Percentiles rank a stretch among this genome's conserved stretches.
Conservation (phyloP, 2,113 vertebrate species). For the Scortum barcoo region DNA sequence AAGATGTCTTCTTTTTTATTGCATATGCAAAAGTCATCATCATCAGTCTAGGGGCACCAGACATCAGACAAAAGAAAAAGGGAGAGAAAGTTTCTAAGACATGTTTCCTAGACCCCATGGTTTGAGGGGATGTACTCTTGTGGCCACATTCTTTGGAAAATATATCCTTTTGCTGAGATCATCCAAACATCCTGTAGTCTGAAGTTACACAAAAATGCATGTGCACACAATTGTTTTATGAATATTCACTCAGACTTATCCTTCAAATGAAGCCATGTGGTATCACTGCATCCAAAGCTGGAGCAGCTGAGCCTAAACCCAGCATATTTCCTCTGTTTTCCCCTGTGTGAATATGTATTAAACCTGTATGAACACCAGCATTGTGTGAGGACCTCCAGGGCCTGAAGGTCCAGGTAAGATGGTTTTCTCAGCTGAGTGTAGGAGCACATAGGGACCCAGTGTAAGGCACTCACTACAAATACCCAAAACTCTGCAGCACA, state of each 20-base stretch:
- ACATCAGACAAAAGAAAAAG: constrained; percentile 9
- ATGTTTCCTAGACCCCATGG: background rate
- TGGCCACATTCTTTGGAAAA: constrained; percentile 36
- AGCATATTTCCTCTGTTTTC: constrained; percentile 55
- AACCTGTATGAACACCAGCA: constrained; percentile 67
- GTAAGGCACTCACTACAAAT: constrained; percentile 39
- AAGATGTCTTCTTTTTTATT: constrained; percentile 28
- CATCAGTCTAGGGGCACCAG: constrained; percentile 33
- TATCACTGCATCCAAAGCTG: constrained; percentile 22
- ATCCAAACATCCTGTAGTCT: constrained; percentile 33
- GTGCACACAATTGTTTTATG: constrained; percentile 6
- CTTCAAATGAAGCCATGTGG: constrained; percentile 14
- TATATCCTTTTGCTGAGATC: constrained; percentile 16
- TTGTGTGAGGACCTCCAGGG: constrained; percentile 59
- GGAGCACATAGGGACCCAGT: constrained; percentile 37
- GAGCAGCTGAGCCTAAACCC: constrained; percentile 39
- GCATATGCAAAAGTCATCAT: constrained; percentile 69
- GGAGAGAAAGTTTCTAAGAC: constrained; percentile 1
- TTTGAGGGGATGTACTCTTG: constrained; percentile 12
- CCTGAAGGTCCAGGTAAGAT: constrained; percentile 27
- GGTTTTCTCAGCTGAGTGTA: constrained; percentile 61
- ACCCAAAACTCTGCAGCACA: constrained; percentile 18
- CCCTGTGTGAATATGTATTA: constrained; percentile 62
- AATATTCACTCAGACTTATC: constrained; percentile 22
- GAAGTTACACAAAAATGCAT: constrained; percentile 26